Evolutionary conservation across 2,888 invertebrate species (phyloP).

Genomic region (Zaprionus bogoriensis): DNA sequence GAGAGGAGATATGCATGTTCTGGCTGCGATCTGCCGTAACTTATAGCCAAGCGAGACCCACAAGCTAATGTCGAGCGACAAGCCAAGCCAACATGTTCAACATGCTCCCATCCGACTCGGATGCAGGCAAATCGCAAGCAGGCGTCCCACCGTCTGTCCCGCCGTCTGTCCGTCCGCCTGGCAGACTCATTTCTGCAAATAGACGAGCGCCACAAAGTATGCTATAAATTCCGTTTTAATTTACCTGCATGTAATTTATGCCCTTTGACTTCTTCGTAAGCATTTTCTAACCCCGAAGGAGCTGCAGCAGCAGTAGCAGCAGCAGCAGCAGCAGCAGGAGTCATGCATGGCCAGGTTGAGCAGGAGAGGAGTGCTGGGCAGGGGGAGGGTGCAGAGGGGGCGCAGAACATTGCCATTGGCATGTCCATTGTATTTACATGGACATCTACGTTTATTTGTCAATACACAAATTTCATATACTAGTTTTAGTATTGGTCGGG

Average conservation of each 20-base stretch:
- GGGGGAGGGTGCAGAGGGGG: neutral
- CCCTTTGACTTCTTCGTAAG: constrained; percentile 76
- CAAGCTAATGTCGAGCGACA: no score
- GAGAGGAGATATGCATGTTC: no score
- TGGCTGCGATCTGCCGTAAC: no score
- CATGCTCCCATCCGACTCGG: no score
- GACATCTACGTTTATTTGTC: constrained; percentile 75
- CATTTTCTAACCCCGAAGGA: constrained; percentile 49
- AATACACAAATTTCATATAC: constrained; percentile 77
- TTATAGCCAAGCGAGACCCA: no score
- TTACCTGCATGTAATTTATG: constrained; percentile 80
- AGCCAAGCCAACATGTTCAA: no score
- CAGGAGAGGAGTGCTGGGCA: neutral
- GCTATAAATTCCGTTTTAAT: constrained; percentile 80
- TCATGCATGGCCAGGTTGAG: neutral
- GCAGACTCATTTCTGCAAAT: constrained; percentile 58
- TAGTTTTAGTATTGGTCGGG: constrained; percentile 56
- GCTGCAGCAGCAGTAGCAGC: constrained; percentile 16
- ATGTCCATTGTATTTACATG: constrained; percentile 75
- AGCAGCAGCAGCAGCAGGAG: constrained; percentile 19
- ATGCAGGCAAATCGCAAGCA: no score
- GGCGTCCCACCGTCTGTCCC: no score
- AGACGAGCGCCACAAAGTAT: constrained; percentile 74
- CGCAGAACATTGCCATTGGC: constrained; percentile 64
- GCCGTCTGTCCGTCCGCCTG: no score